A percentile compares a stretch with the other conserved stretches of the same genome.
Evolutionary conservation across 2,888 invertebrate genomes (phyloP).

Genomic region (Eristalinus sepulchralis): DNA sequence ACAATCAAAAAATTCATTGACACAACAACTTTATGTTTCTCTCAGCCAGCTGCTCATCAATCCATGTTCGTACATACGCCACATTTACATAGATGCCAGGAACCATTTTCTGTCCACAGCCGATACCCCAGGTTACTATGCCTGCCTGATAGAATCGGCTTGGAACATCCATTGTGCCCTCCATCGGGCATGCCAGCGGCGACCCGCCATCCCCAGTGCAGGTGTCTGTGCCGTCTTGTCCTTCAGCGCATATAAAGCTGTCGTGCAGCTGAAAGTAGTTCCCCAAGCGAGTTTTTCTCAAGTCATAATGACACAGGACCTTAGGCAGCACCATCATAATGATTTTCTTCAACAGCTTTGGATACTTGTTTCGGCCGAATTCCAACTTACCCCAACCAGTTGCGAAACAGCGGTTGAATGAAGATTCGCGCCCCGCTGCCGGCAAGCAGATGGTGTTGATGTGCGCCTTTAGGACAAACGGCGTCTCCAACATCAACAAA

Average conservation of each 20-base stretch:
- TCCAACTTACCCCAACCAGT: conserved; percentile 75
- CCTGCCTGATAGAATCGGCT: conserved; percentile 81
- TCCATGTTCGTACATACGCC: conserved; percentile 85
- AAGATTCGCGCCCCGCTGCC: conserved; percentile 74
- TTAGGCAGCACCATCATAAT: conserved; percentile 86
- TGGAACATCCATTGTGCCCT: conserved; percentile 64
- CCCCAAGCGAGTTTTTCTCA: conserved; percentile 85
- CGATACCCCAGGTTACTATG: conserved; percentile 92
- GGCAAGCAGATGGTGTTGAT: conserved; percentile 87
- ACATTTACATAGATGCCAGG: conserved; percentile 89
- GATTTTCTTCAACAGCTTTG: conserved; percentile 85
- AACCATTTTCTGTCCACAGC: conserved; percentile 85
- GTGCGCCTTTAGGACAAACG: conserved; percentile 85
- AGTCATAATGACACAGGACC: conserved; percentile 78
- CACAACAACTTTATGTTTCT: not conserved
- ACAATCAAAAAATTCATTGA: too few relatives aligned
- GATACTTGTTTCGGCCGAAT: conserved; percentile 80
- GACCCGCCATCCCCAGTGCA: conserved; percentile 91
- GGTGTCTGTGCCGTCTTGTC: conserved; percentile 83
- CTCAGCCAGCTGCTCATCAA: conserved; percentile 80
- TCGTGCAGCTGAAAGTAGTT: conserved; percentile 84
- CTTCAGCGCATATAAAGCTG: conserved; percentile 90
- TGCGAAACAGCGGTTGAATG: conserved; percentile 72
- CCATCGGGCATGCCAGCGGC: conserved; percentile 88
- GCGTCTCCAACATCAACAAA: conserved; percentile 84